These are phyloP conservation scores for Channa argus DNA, from an alignment of 2,113 vertebrate genomes.

Conservation along the genomic window DNA sequence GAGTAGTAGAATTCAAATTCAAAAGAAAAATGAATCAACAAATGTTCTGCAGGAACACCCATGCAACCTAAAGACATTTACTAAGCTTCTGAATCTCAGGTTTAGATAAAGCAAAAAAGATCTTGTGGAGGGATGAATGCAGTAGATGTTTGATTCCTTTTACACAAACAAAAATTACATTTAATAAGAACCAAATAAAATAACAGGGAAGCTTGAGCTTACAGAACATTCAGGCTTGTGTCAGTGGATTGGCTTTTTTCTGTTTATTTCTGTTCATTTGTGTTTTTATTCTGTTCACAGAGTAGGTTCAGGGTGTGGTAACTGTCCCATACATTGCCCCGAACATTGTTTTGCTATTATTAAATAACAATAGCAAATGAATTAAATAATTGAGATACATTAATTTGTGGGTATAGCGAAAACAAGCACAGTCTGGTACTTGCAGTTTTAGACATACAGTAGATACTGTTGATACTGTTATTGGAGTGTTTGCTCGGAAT, in stretches of 20 bases:
- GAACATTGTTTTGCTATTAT: constrained; percentile 24
- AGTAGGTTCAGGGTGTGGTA: constrained; percentile 1
- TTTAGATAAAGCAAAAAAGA: not conserved
- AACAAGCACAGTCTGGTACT: constrained; percentile 22
- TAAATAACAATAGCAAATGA: constrained; percentile 50
- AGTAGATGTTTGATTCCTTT: not conserved
- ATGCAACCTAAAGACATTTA: not conserved
- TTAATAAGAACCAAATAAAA: not conserved
- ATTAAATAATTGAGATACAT: constrained; percentile 32
- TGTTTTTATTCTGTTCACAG: constrained; percentile 8
- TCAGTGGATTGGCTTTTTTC: constrained; percentile 4
- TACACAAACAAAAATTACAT: not conserved
- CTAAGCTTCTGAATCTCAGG: not conserved
- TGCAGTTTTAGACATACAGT: constrained; percentile 6
- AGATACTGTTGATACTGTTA: not conserved
- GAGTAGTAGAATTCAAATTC: constrained; percentile 9
- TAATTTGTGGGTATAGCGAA: constrained; percentile 35
- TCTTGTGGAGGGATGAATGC: too few species aligned
- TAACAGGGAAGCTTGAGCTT: not conserved
- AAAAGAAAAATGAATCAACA: constrained; percentile 3
- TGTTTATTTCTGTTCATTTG: constrained; percentile 33
- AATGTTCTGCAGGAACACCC: not conserved
- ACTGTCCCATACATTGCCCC: constrained; percentile 23
- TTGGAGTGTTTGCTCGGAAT: not conserved
- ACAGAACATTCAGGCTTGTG: too few species aligned